These are phyloP conservation scores for Dione juno DNA, from an alignment of 2,888 invertebrate species.

Conservation along the genomic window DNA sequence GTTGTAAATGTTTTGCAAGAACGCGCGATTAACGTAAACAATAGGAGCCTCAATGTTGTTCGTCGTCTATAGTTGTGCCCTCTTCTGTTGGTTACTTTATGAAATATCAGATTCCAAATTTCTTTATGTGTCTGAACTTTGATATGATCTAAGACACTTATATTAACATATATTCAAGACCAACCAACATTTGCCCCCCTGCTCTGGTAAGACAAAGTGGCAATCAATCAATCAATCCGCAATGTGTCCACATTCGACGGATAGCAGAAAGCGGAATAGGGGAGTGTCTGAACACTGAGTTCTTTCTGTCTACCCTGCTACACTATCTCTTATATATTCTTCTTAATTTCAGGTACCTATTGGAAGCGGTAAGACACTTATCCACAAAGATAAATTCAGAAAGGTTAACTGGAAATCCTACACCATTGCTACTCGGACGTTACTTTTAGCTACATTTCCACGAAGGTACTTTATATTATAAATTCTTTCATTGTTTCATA, in stretches of 20 bases:
- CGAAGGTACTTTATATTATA: conserved; percentile 59
- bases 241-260: too few relatives aligned
- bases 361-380: conserved; percentile 73
- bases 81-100: too few relatives aligned
- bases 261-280: too few relatives aligned
- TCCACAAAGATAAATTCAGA: conserved; percentile 67
- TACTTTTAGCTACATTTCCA: conserved; percentile 74
- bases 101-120: too few relatives aligned
- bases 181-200: too few relatives aligned
- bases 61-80: conserved; percentile 30
- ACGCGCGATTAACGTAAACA: conserved; percentile 45
- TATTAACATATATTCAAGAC: too few relatives aligned
- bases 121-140: too few relatives aligned
- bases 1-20: conserved; percentile 57
- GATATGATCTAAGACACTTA: too few relatives aligned
- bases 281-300: too few relatives aligned
- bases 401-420: conserved; percentile 78
- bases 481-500: background rate
- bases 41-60: conserved; percentile 38
- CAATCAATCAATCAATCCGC: too few relatives aligned
- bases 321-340: background rate
- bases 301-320: too few relatives aligned
- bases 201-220: too few relatives aligned
- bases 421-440: conserved; percentile 74
- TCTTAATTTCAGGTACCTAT: conserved; percentile 66